These are phyloP conservation scores for Dolichopus griseipennis DNA, from an alignment of 2,888 invertebrate species.

Conservation along the genomic window DNA sequence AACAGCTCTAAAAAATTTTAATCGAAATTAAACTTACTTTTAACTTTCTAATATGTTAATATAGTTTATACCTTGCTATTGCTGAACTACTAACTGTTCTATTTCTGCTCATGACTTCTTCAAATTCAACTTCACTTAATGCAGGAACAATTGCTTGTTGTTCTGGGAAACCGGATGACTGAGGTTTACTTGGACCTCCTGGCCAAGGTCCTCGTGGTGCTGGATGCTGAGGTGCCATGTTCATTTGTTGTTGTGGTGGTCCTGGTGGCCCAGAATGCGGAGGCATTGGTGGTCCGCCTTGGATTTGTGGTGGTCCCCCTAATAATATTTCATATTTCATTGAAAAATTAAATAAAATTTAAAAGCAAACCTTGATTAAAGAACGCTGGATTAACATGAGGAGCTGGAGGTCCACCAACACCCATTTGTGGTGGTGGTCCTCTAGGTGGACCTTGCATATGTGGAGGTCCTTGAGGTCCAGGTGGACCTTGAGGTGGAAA, in stretches of 20 bases:
- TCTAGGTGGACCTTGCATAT: constrained; percentile 57
- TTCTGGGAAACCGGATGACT: constrained; percentile 36
- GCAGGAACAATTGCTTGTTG: constrained; percentile 49
- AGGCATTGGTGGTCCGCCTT: constrained; percentile 49
- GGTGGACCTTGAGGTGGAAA: constrained; percentile 52
- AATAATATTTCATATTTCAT: background rate
- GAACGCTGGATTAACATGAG: constrained; percentile 95
- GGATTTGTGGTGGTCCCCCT: constrained; percentile 41
- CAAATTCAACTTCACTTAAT: constrained; percentile 89
- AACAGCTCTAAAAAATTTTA: constrained; percentile 61
- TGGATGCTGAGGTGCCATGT: constrained; percentile 49
- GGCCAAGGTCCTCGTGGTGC: constrained; percentile 64
- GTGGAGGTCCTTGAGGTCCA: constrained; percentile 58
- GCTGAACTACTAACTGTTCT: constrained; percentile 96
- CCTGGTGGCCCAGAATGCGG: constrained; percentile 48
- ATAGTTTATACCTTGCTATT: constrained; percentile 54
- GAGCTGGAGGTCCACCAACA: constrained; percentile 60
- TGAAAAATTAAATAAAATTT: background rate
- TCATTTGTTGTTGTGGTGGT: constrained; percentile 43
- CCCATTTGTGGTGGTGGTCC: constrained; percentile 51
- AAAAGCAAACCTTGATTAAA: constrained; percentile 58
- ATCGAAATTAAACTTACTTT: background rate
- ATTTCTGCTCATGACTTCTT: constrained; percentile 96
- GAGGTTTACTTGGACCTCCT: constrained; percentile 43
- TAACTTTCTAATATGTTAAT: background rate